Evolutionary conservation across 2,888 invertebrate genomes (phyloP).

Genomic region (Hymenopus coronatus): DNA sequence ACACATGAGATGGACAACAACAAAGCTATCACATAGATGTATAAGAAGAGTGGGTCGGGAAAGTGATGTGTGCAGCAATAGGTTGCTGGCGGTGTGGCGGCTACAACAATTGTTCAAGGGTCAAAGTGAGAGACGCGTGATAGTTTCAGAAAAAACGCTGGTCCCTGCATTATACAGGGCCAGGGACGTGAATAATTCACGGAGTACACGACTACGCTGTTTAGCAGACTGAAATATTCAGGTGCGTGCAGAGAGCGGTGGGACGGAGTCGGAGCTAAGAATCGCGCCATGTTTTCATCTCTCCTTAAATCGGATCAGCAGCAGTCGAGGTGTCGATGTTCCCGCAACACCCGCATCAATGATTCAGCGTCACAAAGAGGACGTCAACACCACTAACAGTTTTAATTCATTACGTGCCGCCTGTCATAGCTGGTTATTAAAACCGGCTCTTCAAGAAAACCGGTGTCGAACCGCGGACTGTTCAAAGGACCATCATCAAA

Average conservation of each 20-base stretch:
- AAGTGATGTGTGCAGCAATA: background rate
- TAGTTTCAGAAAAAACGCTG: background rate
- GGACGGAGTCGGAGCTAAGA: background rate
- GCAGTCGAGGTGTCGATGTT: background rate
- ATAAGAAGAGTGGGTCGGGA: background rate
- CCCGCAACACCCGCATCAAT: background rate
- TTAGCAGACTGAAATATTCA: constrained; percentile 36
- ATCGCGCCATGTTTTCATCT: background rate
- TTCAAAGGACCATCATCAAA: background rate
- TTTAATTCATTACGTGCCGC: constrained; percentile 29
- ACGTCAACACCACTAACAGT: constrained; percentile 25
- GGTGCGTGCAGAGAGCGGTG: constrained; percentile 18
- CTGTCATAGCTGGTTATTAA: background rate
- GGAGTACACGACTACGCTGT: constrained; percentile 35
- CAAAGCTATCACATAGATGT: too few species aligned
- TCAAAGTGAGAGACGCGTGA: background rate
- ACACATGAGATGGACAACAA: too few species aligned
- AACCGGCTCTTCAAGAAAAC: background rate
- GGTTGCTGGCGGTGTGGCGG: constrained; percentile 4
- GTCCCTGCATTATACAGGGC: constrained; percentile 6
- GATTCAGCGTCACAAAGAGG: background rate
- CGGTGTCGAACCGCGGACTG: background rate
- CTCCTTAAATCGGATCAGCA: background rate
- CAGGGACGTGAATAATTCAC: constrained; percentile 32
- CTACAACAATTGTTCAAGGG: background rate